Evolutionary conservation across 92 coral and sea anemone genomes (phyloP), one percentile per base, ranked within the genome.

Genomic region (Palythoa caribaeorum): DNA sequence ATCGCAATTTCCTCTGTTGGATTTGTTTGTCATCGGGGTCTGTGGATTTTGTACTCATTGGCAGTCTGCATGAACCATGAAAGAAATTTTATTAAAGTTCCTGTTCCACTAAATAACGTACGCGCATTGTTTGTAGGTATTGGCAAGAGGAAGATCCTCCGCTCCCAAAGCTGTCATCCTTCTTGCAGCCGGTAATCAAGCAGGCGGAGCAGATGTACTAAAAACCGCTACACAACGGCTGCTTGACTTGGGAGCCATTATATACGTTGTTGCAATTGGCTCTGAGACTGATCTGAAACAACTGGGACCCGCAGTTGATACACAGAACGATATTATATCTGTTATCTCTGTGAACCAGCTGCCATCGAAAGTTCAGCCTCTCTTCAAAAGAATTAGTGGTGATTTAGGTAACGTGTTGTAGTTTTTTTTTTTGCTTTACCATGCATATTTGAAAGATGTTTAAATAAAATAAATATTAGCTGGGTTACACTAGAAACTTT

Each of bases 81-180:
- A 11, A 11, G 17, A 1, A 5, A 72, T 8, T 73, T 37, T 2
- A 53, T 12, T 53, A 5, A 20, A 20, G 12, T 1, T 40, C 44
- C 47, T 21, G 60, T n/a, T 1, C 20, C 4, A 19, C 16, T 8
- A 13, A 13, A 16, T 79, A 38, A 63, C 38, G 9, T 76, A 2
- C 44, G 2, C 13, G 19, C 51, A 19, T 80, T 28, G 37, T 21
- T 39, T 80, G 10, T 16, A 80, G 85, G 73, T 93, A 2, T 80
- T 95, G 15, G 38, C 92, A n/a, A 76, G 87, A 48, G 93, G 97
- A 2, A 88, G 97, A 57, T 76, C 90, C 2, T 93, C 94, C 15
- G 90, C 91, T 6, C 97, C 97, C 1, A 95, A 94, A 73, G 95
- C 93, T 12, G 93, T 92, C 16, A 86, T 97, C 73, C 88, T 97